These are phyloP conservation scores for Gari tellinella DNA, from an alignment of 2,888 invertebrate genomes.

Conservation along the genomic window DNA sequence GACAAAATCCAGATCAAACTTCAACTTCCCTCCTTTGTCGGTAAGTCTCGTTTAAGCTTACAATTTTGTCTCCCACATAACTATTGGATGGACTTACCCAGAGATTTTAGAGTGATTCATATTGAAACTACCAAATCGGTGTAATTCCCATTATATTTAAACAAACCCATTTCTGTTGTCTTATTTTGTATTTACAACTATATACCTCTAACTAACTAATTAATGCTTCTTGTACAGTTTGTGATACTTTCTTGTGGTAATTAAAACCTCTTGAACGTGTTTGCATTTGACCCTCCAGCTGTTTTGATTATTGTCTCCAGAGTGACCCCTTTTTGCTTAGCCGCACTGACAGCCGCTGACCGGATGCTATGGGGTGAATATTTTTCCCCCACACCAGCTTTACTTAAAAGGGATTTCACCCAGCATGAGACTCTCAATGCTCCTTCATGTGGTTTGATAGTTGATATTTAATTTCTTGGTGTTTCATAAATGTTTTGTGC, in stretches of 20 bases:
- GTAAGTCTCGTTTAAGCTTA: constrained; percentile 14
- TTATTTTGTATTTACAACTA: too few species aligned
- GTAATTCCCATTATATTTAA: too few species aligned
- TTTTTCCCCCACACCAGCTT: background rate
- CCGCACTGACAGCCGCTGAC: background rate
- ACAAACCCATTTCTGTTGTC: too few species aligned
- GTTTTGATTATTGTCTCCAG: background rate
- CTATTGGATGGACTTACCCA: too few species aligned
- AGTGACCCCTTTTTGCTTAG: background rate
- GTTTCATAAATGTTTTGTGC: background rate
- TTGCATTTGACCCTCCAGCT: background rate
- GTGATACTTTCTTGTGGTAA: background rate
- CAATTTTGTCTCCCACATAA: constrained; percentile 1
- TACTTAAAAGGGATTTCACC: background rate
- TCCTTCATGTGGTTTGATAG: background rate
- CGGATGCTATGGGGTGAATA: background rate
- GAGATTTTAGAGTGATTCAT: too few species aligned
- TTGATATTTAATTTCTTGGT: background rate
- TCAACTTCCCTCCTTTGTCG: background rate
- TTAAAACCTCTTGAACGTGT: background rate
- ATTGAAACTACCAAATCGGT: too few species aligned
- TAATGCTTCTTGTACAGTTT: background rate
- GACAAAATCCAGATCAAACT: constrained; percentile 7
- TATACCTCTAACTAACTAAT: too few species aligned
- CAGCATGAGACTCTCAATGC: background rate